These are phyloP conservation scores for Myrmecobius fasciatus DNA, from an alignment of 2,113 vertebrate species.

Conservation along the genomic window DNA sequence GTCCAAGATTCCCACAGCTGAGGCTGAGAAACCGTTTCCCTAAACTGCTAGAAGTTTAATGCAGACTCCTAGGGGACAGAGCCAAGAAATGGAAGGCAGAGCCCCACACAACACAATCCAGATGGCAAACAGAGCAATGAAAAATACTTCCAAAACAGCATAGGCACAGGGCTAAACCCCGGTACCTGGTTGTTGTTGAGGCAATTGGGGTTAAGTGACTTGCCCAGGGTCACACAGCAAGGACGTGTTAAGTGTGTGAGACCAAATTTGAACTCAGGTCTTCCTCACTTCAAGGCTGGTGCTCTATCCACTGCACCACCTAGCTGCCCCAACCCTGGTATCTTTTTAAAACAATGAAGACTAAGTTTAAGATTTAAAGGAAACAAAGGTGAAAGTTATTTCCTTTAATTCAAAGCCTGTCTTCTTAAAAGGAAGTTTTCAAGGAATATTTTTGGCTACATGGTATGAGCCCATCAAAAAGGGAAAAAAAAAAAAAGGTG, in stretches of 20 bases:
- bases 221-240: too few relatives aligned
- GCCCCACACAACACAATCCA: neutral
- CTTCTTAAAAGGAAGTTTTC: neutral
- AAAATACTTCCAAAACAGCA: neutral
- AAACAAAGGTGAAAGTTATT: neutral
- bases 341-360: neutral
- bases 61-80: neutral
- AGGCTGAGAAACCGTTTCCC: neutral
- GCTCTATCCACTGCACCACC: too few relatives aligned
- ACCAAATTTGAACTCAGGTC: too few relatives aligned
- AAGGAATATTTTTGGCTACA: neutral
- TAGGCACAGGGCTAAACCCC: neutral
- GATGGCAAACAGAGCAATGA: neutral
- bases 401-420: neutral
- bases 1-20: neutral
- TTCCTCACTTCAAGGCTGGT: too few relatives aligned
- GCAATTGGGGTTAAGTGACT: too few relatives aligned
- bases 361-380: neutral
- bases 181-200: too few relatives aligned
- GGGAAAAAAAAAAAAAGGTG: neutral
- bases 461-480: neutral
- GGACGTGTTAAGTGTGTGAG: too few relatives aligned
- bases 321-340: neutral
- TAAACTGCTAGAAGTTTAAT: neutral
- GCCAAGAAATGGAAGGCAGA: neutral